Base-by-base conservation (phyloP, 1,140 invertebrate species). In the Brachionus plicatilis region DNA sequence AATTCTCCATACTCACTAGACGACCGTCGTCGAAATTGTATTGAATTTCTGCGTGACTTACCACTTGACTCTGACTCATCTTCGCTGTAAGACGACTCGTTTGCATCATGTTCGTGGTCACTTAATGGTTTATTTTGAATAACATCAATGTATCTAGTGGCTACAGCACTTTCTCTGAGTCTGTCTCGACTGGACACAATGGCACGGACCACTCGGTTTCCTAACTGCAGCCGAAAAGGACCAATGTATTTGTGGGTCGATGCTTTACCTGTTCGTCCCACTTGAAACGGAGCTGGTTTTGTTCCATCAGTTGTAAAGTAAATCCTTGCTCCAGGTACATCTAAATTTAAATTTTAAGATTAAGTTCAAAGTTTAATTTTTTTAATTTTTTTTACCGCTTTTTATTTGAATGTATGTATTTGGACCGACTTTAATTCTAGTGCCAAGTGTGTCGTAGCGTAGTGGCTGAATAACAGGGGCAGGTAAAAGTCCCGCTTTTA, bases 271-370 rank as follows among this genome's bases (percentile, higher is more conserved):
- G 86, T 87, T 66, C 88, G 85, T 78, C 88, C 88, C 17, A 87
- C 82, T 84, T 89, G 87, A 79, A 89, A 89, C 17, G 89, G 88
- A 78, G 85, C 86, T 45, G 90, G 90, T 84, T 89, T 89, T 9
- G 87, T 87, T 8, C 89, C 89, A 88, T 90, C 88, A 29, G 89
- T 89, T 3, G 89, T 89, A 85, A 90, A 90, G 79, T 87, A 90
- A 47, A 90, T 86, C 84, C 88, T 88, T 79, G 87, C 87, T 60
- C 87, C 86, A 78, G 87, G 87, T 65, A 87, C 87, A 60, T 90
- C 89, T 90, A 24, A 24, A 1, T 24, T 24, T 24, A 24, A 1
- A 24, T 24, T 24, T 24, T 24, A 24, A 24, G 24, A 24, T 24
- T 24, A 85, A 47, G 87, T 87, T 47, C 17, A 45, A 45, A 85